Evolutionary conservation across 2,888 invertebrate genomes (phyloP), one percentile per base, ranked within the genome.

Genomic region (Drosophila acutilabella): DNA sequence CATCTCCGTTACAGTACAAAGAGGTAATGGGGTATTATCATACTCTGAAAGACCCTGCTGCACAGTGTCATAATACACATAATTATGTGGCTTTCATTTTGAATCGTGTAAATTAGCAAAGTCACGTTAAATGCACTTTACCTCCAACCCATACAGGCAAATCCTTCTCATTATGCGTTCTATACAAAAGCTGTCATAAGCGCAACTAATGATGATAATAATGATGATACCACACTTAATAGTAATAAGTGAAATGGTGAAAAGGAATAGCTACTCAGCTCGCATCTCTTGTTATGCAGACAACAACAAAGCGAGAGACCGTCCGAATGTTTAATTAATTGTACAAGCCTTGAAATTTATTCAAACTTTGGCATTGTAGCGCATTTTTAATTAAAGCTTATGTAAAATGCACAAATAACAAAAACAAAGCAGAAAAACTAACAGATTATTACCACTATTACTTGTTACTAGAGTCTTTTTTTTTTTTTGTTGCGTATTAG

Each of bases 91-190:
- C 59, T 58, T 60, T n/a, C 78, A 73, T 61, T 75, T 78, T 68
- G 78, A 76, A 76, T 78, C 54, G 88, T 75, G 81, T 67, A 75
- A 81, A 84, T 82, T 82, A 82, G 88, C 72, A 60, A 64, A 69
- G 64, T 60, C 59, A 48, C 53, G 47, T 48, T 33, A 64, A 69
- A 76, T 56, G 68, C 72, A 69, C 71, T 69, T 60, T 52, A 41
- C 44, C 40, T 14, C 38, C 18, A 14, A 23, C 51, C 8, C 45
- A 42, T 36, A 13, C 42, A 38, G 11, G 4, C 30, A 11, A 16
- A 38, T 14, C 20, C 11, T 18, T 3, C 0, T 14, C 7, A 8
- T 41, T 36, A 11, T 44, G 44, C 4, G 4, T 5, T 23, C 40
- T 7, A 26, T 11, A 60, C 60, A 73, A 73, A 68, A 56, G 47